phyloP scores from a whole-genome alignment of 2,113 vertebrate species.

The Cyprinodon variegatus region DNA sequence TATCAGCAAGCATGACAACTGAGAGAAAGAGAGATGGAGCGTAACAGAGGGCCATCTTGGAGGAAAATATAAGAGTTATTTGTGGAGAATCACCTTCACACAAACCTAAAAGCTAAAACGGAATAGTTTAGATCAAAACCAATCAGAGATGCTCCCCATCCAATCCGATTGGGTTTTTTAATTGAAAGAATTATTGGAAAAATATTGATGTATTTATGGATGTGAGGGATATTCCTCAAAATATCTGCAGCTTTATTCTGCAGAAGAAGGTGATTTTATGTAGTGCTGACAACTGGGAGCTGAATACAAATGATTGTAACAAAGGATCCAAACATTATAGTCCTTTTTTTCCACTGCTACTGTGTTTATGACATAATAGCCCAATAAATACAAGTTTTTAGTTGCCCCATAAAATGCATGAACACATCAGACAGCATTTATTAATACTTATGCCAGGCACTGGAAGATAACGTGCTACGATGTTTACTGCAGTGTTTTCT shows the following conservation, averaged over 20 bases:
- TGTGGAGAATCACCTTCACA: too few species aligned
- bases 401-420: neutral
- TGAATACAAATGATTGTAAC: neutral
- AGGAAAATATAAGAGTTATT: neutral
- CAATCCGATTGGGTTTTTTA: too few species aligned
- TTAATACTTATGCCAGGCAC: neutral
- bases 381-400: neutral
- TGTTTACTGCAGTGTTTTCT: slow-evolving; percentile 18
- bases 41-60: neutral
- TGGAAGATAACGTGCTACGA: slow-evolving; percentile 1
- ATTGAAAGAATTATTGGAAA: too few species aligned
- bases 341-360: neutral
- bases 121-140: too few species aligned
- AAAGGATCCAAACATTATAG: neutral
- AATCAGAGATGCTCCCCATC: too few species aligned
- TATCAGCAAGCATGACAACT: too few species aligned
- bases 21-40: neutral
- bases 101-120: too few species aligned
- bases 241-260: too few species aligned
- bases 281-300: too few species aligned
- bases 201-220: too few species aligned
- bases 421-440: neutral
- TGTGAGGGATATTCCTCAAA: too few species aligned
- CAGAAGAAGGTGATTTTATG: too few species aligned
- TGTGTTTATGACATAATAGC: neutral